Conservation (phyloP, 2,888 invertebrate species). For the Ommatoiulus sabulosus region DNA sequence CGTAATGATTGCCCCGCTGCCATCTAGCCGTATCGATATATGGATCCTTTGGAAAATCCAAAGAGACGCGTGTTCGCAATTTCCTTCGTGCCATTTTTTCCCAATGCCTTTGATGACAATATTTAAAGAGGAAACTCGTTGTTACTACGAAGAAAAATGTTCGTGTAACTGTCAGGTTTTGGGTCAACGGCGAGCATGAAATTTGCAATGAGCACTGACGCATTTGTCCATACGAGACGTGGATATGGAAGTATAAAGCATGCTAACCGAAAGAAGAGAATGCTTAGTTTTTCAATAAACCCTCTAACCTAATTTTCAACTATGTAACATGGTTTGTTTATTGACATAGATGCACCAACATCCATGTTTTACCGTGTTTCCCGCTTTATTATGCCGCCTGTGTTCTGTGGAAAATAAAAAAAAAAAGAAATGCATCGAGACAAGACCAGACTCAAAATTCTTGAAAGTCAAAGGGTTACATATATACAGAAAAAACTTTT, state of each 20-base stretch:
- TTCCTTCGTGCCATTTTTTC: background rate
- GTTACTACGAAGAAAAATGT: background rate
- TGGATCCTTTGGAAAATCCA: background rate
- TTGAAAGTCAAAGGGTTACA: background rate
- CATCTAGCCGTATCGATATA: background rate
- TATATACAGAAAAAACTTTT: background rate
- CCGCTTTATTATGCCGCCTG: background rate
- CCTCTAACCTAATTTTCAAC: background rate
- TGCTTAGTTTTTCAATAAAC: background rate
- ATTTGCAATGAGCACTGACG: background rate
- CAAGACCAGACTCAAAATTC: background rate
- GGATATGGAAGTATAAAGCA: background rate
- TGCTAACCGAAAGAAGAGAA: background rate
- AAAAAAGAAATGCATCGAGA: background rate
- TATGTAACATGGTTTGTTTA: conserved; percentile 17
- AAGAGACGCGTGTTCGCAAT: background rate
- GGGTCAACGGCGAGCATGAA: background rate
- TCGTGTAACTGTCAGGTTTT: background rate
- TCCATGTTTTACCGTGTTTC: background rate
- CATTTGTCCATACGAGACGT: background rate
- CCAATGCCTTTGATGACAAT: background rate
- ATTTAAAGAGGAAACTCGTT: background rate
- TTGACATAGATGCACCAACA: background rate
- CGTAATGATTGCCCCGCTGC: conserved; percentile 28
- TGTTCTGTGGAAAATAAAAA: background rate